phyloP scores from a whole-genome alignment of 1,140 invertebrate genomes.

The Platyscapa corneri region DNA sequence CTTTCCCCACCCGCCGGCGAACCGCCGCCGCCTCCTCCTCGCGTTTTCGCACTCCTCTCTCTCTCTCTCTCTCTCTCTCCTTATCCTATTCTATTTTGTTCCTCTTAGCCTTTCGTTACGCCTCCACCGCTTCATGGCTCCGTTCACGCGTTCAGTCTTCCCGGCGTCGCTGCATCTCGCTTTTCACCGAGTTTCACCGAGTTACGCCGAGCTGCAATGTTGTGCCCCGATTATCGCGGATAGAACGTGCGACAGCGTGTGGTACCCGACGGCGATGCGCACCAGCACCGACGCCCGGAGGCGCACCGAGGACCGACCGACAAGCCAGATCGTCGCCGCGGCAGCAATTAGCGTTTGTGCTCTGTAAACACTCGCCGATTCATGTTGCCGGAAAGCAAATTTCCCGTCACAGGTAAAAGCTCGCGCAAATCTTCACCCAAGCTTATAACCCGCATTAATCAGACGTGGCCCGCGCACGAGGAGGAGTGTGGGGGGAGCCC shows the following conservation, averaged over 20 bases:
- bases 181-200: slow-evolving; percentile 27
- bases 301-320: not conserved
- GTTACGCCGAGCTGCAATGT: slow-evolving; percentile 9
- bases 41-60: slow-evolving; percentile 20
- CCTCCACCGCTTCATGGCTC: slow-evolving; percentile 43
- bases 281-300: not conserved
- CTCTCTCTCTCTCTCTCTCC: slow-evolving; percentile 29
- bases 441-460: too few species aligned
- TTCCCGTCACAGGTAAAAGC: slow-evolving; percentile 72
- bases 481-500: too few species aligned
- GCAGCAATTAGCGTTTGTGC: not conserved
- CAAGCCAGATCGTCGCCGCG: not conserved
- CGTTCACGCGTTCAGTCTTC: slow-evolving; percentile 43
- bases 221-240: not conserved
- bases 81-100: slow-evolving; percentile 24
- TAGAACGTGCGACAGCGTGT: not conserved
- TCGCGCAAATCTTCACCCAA: not conserved
- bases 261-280: not conserved
- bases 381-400: slow-evolving; percentile 74
- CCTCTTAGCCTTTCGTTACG: slow-evolving; percentile 28
- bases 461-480: too few species aligned
- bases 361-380: slow-evolving; percentile 59
- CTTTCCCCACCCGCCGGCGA: slow-evolving; percentile 42
- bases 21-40: not conserved
- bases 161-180: slow-evolving; percentile 35